Percentiles rank a stretch among this genome's conserved stretches.
Evolutionary conservation across 2,797 vertebrate genomes (phyloP).

Genomic region (Enteromius anoplus): DNA sequence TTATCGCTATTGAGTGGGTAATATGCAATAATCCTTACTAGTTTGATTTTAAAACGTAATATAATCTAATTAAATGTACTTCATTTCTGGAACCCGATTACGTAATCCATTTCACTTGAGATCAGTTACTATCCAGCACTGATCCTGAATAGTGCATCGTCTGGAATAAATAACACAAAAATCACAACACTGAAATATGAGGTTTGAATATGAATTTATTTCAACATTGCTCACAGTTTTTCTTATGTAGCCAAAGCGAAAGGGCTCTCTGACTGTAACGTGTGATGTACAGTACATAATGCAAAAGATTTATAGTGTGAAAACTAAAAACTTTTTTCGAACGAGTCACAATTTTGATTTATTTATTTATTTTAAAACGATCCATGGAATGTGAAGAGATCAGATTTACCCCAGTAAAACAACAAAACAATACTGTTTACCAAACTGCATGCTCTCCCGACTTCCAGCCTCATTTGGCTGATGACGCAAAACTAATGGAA

Average conservation of each 20-base stretch:
- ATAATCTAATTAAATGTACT: not conserved
- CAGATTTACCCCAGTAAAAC: conserved; percentile 43
- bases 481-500: conserved; percentile 11
- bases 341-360: not conserved
- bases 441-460: not conserved
- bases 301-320: not conserved
- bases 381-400: conserved; percentile 67
- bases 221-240: conserved; percentile 2
- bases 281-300: not conserved
- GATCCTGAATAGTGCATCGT: not conserved
- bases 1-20: not conserved
- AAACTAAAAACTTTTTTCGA: conserved; percentile 33
- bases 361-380: conserved; percentile 69
- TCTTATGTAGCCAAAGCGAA: not conserved
- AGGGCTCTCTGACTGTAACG: not conserved
- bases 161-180: not conserved
- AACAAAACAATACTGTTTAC: conserved; percentile 37
- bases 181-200: not conserved
- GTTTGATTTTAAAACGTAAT: not conserved
- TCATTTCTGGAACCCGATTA: not conserved
- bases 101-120: not conserved
- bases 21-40: not conserved
- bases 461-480: not conserved
- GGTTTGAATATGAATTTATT: conserved; percentile 66
- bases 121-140: not conserved